These are phyloP conservation scores for Heteromurus nitidus DNA, from an alignment of 2,888 invertebrate species.

Conservation along the genomic window DNA sequence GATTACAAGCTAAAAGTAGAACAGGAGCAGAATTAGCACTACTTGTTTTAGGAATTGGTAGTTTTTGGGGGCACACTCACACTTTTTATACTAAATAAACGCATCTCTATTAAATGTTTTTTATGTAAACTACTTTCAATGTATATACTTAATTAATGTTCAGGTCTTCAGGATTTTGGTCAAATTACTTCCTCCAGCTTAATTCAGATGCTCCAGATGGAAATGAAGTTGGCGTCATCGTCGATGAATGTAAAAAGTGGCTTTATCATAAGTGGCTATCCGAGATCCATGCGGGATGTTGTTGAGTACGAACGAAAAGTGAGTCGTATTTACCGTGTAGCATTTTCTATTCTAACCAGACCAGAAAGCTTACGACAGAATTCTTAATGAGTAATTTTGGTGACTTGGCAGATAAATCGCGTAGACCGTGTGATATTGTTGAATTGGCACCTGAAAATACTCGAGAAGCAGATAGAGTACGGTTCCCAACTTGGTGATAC, in stretches of 20 bases:
- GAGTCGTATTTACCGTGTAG: too few relatives aligned
- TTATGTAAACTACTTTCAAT: too few relatives aligned
- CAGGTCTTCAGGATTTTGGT: slow-evolving; percentile 85
- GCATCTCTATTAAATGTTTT: too few relatives aligned
- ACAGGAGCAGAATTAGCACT: too few relatives aligned
- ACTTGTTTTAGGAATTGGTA: too few relatives aligned
- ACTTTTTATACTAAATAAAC: too few relatives aligned
- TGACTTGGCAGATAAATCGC: slow-evolving; percentile 84
- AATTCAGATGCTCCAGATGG: slow-evolving; percentile 91
- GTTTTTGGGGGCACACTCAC: too few relatives aligned
- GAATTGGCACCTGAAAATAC: slow-evolving; percentile 89
- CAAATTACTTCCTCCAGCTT: slow-evolving; percentile 90
- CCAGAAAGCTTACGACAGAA: background rate
- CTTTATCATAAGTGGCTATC: slow-evolving; percentile 92
- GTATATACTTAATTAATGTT: background rate
- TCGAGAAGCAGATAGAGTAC: slow-evolving; percentile 92
- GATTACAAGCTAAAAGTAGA: too few relatives aligned
- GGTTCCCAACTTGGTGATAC: slow-evolving; percentile 92
- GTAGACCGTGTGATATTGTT: slow-evolving; percentile 90
- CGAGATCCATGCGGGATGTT: slow-evolving; percentile 92
- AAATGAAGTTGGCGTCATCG: slow-evolving; percentile 93
- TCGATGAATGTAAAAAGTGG: slow-evolving; percentile 81
- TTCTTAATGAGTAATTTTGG: background rate
- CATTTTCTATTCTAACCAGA: too few relatives aligned
- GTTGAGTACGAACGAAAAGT: slow-evolving; percentile 95